A percentile compares a stretch with the other conserved stretches of the same genome.
phyloP scores from a whole-genome alignment of 2,888 invertebrate species.

The Rhimphoctona megacephalus region DNA sequence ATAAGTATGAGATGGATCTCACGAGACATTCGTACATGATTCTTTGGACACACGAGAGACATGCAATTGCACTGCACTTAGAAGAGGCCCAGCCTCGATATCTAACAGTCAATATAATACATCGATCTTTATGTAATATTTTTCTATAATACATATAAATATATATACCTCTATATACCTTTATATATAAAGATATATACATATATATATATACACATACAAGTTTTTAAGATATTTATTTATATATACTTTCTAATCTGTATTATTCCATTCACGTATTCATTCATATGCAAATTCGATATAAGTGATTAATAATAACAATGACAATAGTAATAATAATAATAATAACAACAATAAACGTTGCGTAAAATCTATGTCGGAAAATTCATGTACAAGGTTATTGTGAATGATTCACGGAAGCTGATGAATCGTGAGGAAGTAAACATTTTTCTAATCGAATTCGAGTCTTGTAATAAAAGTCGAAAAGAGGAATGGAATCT shows the following conservation, averaged over 20 bases:
- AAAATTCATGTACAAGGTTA: conserved; percentile 56
- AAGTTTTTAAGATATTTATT: conserved; percentile 56
- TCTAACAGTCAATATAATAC: conserved; percentile 73
- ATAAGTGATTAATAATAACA: conserved; percentile 31
- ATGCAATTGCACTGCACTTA: conserved; percentile 66
- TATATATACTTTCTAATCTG: conserved; percentile 62
- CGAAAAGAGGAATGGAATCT: neutral
- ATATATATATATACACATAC: conserved; percentile 1
- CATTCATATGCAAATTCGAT: conserved; percentile 41
- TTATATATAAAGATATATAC: conserved; percentile 30
- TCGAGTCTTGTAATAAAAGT: neutral
- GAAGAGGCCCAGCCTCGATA: conserved; percentile 79
- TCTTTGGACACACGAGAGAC: conserved; percentile 55
- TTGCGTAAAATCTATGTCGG: conserved; percentile 47
- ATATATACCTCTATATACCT: conserved; percentile 61
- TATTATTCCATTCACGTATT: conserved; percentile 54
- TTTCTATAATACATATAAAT: conserved; percentile 64
- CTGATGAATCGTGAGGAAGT: conserved; percentile 15
- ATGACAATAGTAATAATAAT: conserved; percentile 38
- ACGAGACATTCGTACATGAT: conserved; percentile 50
- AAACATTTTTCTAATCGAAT: neutral
- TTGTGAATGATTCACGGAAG: conserved; percentile 42
- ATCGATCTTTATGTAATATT: conserved; percentile 71
- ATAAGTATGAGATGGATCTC: conserved; percentile 32
- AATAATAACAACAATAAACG: conserved; percentile 50